These are phyloP conservation scores for Steromphala cineraria DNA, from an alignment of 2,888 invertebrate genomes.

Conservation along the genomic window DNA sequence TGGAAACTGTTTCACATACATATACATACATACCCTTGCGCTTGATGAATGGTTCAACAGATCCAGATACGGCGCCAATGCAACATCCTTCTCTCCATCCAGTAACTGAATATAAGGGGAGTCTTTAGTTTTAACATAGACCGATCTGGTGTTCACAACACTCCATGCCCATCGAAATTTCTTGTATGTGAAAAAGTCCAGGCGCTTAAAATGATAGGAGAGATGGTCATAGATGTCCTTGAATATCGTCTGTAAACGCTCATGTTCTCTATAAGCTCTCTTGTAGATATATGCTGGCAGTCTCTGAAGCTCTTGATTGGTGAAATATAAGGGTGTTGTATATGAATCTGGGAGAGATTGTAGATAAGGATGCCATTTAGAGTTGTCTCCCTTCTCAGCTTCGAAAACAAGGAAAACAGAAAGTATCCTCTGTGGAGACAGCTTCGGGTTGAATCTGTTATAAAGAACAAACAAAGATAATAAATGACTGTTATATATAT, in stretches of 20 bases:
- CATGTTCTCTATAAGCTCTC: constrained; percentile 27
- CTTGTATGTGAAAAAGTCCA: constrained; percentile 73
- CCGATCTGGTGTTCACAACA: constrained; percentile 89
- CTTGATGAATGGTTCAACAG: constrained; percentile 88
- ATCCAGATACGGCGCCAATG: constrained; percentile 91
- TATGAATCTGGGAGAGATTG: constrained; percentile 61
- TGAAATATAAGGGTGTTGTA: constrained; percentile 76
- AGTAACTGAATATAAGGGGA: constrained; percentile 75
- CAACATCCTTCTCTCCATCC: constrained; percentile 76
- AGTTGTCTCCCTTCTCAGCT: constrained; percentile 77
- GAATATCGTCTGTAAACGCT: neutral
- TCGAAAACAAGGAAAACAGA: constrained; percentile 84
- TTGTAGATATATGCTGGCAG: constrained; percentile 47
- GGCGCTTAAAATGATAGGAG: neutral
- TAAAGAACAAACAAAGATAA: too few species aligned
- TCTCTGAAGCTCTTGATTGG: constrained; percentile 46
- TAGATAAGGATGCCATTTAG: constrained; percentile 70
- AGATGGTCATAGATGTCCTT: neutral
- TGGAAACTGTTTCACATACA: too few species aligned
- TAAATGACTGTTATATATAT: too few species aligned
- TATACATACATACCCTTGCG: constrained; percentile 64
- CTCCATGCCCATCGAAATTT: constrained; percentile 88
- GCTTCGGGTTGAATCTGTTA: too few species aligned
- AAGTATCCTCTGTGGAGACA: constrained; percentile 83
- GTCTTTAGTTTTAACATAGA: constrained; percentile 81